Evolutionary conservation across 2,888 invertebrate species (phyloP).

Genomic region (Zootermopsis nevadensis): DNA sequence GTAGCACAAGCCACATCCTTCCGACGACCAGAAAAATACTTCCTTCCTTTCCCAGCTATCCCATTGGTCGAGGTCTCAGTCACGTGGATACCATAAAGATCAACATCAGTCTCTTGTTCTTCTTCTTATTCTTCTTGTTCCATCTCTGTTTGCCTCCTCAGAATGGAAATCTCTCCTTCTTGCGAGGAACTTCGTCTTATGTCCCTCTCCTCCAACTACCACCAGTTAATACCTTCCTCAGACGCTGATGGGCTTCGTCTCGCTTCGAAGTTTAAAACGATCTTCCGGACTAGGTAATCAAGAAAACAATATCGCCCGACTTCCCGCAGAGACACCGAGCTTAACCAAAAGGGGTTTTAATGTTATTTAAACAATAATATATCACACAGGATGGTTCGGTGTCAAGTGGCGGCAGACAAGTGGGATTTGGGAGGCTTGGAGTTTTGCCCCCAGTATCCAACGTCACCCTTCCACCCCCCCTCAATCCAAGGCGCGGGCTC

Average conservation of each 20-base stretch:
- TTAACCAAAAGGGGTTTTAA: conserved; percentile 48
- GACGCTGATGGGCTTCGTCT: background rate
- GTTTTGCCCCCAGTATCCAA: conserved; percentile 1
- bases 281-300: conserved; percentile 59
- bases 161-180: conserved; percentile 32
- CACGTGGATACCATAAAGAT: conserved; percentile 33
- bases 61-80: conserved; percentile 32
- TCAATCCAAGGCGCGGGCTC: conserved; percentile 15
- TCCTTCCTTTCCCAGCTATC: conserved; percentile 57
- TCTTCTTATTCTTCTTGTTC: background rate
- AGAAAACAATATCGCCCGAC: conserved; percentile 65
- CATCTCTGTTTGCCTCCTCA: background rate
- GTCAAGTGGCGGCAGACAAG: conserved; percentile 54
- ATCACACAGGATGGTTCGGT: conserved; percentile 54
- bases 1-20: conserved; percentile 55
- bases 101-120: background rate
- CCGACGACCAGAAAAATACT: conserved; percentile 55
- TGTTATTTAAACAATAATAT: conserved; percentile 56
- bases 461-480: background rate
- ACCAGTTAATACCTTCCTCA: conserved; percentile 23
- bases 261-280: conserved; percentile 53
- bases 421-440: conserved; percentile 43
- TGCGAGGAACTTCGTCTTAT: conserved; percentile 54
- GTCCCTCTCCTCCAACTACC: conserved; percentile 29
- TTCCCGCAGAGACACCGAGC: conserved; percentile 60